Conservation (phyloP, 2,888 invertebrate species). For the Beris morrisii region DNA sequence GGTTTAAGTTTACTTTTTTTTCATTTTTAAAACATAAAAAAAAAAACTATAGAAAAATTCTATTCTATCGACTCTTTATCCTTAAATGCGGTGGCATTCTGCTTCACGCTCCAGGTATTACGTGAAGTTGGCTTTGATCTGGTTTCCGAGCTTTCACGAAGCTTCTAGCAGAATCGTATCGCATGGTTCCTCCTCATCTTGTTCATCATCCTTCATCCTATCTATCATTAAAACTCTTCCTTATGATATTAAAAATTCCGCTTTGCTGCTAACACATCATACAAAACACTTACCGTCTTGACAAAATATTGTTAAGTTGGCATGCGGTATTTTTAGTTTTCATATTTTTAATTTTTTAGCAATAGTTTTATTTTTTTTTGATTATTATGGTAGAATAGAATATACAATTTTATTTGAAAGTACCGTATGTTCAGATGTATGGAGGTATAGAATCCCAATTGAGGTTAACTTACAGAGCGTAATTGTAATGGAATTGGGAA, state of each 20-base stretch:
- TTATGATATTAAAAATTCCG: constrained; percentile 37
- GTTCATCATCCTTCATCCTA: too few species aligned
- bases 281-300: constrained; percentile 7
- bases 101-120: too few species aligned
- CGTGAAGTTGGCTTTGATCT: neutral
- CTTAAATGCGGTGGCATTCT: neutral
- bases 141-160: neutral
- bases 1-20: constrained; percentile 52
- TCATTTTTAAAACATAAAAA: constrained; percentile 12
- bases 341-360: constrained; percentile 16
- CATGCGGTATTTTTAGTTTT: constrained; percentile 38
- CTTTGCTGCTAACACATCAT: constrained; percentile 34
- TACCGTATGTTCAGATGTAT: too few species aligned
- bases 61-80: neutral
- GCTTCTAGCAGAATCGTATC: too few species aligned
- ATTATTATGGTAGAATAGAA: too few species aligned
- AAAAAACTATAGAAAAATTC: neutral
- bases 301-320: constrained; percentile 31
- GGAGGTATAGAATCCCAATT: too few species aligned
- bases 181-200: too few species aligned
- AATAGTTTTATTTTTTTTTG: neutral
- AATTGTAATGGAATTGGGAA: too few species aligned
- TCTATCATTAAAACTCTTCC: neutral
- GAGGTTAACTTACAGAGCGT: too few species aligned
- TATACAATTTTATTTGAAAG: too few species aligned